Evolutionary conservation across 2,113 vertebrate species (phyloP), one percentile per base, ranked within the genome.

Genomic region (Hippocampus zosterae): DNA sequence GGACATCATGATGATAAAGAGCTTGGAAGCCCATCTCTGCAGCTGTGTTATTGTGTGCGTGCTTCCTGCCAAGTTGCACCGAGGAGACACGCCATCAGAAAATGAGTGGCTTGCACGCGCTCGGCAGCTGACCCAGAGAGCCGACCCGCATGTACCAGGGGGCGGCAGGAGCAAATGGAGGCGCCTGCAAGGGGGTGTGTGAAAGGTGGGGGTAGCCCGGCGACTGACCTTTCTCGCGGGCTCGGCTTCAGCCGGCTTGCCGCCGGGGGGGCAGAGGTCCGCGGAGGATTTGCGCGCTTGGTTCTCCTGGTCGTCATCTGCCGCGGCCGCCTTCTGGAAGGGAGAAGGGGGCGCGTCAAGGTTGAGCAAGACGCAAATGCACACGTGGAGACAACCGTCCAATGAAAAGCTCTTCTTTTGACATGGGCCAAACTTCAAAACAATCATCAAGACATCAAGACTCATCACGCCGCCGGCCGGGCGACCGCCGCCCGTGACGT

Each of bases 231-330:
- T 93, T 79, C 77, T 89, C 3, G 61, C 75, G 16, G 84, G 76
- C 37, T 87, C 81, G 16, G 55, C 53, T 13, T 93, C 87, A 3
- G 74, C 56, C 79, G 87, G 65, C 82, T 92, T 91, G 83, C 85
- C 73, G 37, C 67, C 67, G 23, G 88, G 67, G 41, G 85, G 74
- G 79, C 87, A 88, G 63, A 85, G 79, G 77, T 88, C 85, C 42
- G 80, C 71, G 0, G 79, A 79, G 48, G 83, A 52, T 78, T 87
- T 92, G 82, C 83, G 90, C 79, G 82, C 76, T 62, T 84, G 87
- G 77, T 56, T 73, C 61, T 91, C 89, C 37, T 91, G 86, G n/a
- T 91, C 87, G 13, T 92, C 91, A 67, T 88, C 90, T 25, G 23
- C 55, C 3, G 55, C n/a, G 50, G 72, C 77, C 0, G 70, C 75